phyloP scores from a whole-genome alignment of 2,113 vertebrate genomes.

The Hirundichthys speculiger region DNA sequence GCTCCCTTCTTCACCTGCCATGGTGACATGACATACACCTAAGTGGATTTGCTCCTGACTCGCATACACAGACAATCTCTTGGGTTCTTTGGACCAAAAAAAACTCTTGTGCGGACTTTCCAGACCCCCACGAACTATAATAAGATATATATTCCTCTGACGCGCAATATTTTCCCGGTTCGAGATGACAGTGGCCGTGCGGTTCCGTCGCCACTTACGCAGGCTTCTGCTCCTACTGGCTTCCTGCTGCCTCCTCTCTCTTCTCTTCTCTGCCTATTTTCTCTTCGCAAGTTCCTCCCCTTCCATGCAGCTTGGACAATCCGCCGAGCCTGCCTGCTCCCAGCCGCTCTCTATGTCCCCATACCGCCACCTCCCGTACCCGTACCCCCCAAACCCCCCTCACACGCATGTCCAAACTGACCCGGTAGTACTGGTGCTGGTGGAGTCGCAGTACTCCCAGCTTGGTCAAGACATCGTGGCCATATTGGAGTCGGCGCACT shows the following conservation, averaged over 20 bases:
- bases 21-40: slow-evolving; percentile 93
- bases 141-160: slow-evolving; percentile 24
- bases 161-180: slow-evolving; percentile 34
- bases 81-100: slow-evolving; percentile 23
- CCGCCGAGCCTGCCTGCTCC: slow-evolving; percentile 82
- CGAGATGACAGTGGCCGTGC: slow-evolving; percentile 91
- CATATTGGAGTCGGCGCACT: slow-evolving; percentile 93
- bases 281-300: slow-evolving; percentile 92
- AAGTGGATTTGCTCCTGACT: slow-evolving; percentile 55
- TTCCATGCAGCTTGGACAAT: slow-evolving; percentile 87
- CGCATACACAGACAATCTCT: slow-evolving; percentile 42
- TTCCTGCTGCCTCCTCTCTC: slow-evolving; percentile 91
- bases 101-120: neutral
- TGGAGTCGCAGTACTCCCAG: slow-evolving; percentile 98
- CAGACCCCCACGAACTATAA: slow-evolving; percentile 15
- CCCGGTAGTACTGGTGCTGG: slow-evolving; percentile 88
- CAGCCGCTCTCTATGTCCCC: slow-evolving; percentile 84
- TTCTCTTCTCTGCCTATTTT: slow-evolving; percentile 93
- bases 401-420: slow-evolving; percentile 89
- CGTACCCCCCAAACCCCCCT: slow-evolving; percentile 86
- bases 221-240: slow-evolving; percentile 88
- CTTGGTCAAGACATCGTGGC: slow-evolving; percentile 96
- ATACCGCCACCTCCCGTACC: slow-evolving; percentile 80
- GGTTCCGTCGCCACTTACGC: slow-evolving; percentile 91
- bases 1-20: slow-evolving; percentile 82